Evolutionary conservation across 2,113 vertebrate genomes (phyloP).

Genomic region (Gambusia affinis): DNA sequence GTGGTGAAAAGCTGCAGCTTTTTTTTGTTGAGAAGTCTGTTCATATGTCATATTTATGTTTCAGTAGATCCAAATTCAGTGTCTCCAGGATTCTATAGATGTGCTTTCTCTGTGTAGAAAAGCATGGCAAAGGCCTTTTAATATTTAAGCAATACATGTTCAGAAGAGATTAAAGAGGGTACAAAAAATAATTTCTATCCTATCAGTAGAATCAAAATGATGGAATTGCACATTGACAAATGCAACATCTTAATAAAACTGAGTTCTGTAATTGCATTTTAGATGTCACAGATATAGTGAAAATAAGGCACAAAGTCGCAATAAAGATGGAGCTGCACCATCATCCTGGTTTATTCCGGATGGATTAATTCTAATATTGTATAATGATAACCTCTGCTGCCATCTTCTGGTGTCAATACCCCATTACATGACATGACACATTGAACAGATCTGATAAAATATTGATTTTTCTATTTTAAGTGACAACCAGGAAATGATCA

Average conservation of each 20-base stretch:
- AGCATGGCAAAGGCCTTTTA: neutral
- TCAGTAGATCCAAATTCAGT: neutral
- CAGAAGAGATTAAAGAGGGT: neutral
- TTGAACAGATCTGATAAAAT: neutral
- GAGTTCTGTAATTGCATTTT: neutral
- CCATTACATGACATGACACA: conserved; percentile 19
- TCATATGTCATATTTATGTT: conserved; percentile 6
- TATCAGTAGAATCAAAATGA: neutral
- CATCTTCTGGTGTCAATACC: conserved; percentile 55
- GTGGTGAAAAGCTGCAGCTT: conserved; percentile 44
- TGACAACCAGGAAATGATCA: neutral
- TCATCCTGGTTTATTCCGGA: neutral
- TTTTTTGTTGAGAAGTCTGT: neutral
- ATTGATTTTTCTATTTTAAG: conserved; percentile 4
- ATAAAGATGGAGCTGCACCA: neutral
- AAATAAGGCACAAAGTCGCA: neutral
- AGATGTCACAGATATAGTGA: neutral
- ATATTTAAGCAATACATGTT: neutral
- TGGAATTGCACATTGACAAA: neutral
- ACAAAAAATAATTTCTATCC: neutral
- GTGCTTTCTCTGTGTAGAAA: neutral
- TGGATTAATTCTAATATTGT: neutral
- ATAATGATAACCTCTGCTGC: conserved; percentile 51
- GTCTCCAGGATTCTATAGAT: neutral
- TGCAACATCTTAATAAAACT: neutral